Base-by-base conservation (phyloP, 2,888 invertebrate species). In the Dynastes maya region DNA sequence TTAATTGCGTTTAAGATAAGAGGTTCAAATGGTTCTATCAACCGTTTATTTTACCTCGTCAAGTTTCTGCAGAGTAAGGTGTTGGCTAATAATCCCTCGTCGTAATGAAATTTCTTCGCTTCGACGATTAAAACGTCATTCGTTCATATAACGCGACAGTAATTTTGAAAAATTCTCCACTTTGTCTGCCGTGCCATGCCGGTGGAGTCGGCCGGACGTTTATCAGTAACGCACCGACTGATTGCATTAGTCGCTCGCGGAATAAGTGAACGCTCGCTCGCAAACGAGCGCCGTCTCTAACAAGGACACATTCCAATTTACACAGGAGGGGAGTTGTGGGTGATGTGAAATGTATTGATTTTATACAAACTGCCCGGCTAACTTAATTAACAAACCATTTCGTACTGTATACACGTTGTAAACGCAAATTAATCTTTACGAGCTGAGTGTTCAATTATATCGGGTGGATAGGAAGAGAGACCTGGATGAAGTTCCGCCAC, bases 351-450 rank as follows among this genome's bases (percentile, higher is more conserved):
- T 76, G 76, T 76, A 76, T 76, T 76, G 76, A 76, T 76, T 76
- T 76, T 76, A 40, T 51, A 76, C 76, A 76, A 76, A 76, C 72
- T 65, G 76, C 65, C 76, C 76, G 65, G 64, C 76, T 76, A 76
- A 76, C 76, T 76, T 64, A 67, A 76, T 76, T 76, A 76, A 67
- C 65, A 76, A 67, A 76, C 76, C 76, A 76, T 76, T 76, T 76
- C 76, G 65, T 65, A 55, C 67, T 55, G 64, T 67, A 67, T 51
- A 76, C 76, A 55, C 76, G 76, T 40, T 65, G 76, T 76, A 76
- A 76, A 76, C 76, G 76, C 76, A 76, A 76, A 76, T 76, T 76
- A 76, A 76, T 76, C 76, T 76, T 76, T 76, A 58, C 72, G 72
- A 58, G 72, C 58, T 58, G 72, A 72, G 58, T 58, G 72, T 72